A percentile compares a stretch with the other conserved stretches of the same genome.
These are phyloP conservation scores for Mactra quadrangularis DNA, from an alignment of 1,140 invertebrate genomes.

Conservation along the genomic window DNA sequence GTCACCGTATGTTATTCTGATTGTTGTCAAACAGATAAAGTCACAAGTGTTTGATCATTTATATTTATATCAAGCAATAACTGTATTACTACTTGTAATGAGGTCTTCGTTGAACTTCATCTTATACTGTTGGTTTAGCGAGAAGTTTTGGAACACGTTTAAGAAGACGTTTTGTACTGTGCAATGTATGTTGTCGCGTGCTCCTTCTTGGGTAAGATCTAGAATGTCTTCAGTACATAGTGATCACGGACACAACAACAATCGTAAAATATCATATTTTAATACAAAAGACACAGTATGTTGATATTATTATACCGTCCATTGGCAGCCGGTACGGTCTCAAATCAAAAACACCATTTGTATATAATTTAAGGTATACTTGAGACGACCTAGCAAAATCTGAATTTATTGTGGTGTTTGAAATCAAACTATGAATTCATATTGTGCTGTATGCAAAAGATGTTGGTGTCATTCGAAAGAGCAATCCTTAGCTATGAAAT, in stretches of 20 bases:
- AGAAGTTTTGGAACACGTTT: constrained; percentile 91
- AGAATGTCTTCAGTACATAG: constrained; percentile 51
- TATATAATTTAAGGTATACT: too few species aligned
- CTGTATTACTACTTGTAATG: constrained; percentile 86
- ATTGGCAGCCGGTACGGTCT: too few species aligned
- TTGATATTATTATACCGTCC: constrained; percentile 29
- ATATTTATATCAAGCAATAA: constrained; percentile 48
- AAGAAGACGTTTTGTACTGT: constrained; percentile 86
- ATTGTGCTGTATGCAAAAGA: too few species aligned
- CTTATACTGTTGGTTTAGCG: constrained; percentile 90
- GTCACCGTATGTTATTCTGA: constrained; percentile 84
- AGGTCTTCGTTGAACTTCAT: constrained; percentile 90
- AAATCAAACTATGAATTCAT: too few species aligned
- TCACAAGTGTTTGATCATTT: constrained; percentile 9
- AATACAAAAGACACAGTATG: constrained; percentile 74
- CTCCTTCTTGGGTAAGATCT: constrained; percentile 36
- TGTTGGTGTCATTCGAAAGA: too few species aligned
- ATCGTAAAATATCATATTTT: constrained; percentile 70
- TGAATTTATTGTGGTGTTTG: too few species aligned
- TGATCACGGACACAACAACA: constrained; percentile 64
- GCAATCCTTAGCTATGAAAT: too few species aligned
- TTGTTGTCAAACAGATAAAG: constrained; percentile 83
- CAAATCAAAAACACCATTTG: too few species aligned
- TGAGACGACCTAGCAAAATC: too few species aligned
- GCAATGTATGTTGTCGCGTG: constrained; percentile 61